A percentile compares a stretch with the other conserved stretches of the same genome.
Evolutionary conservation across 1,140 invertebrate genomes (phyloP).

Genomic region (Asobara japonica): DNA sequence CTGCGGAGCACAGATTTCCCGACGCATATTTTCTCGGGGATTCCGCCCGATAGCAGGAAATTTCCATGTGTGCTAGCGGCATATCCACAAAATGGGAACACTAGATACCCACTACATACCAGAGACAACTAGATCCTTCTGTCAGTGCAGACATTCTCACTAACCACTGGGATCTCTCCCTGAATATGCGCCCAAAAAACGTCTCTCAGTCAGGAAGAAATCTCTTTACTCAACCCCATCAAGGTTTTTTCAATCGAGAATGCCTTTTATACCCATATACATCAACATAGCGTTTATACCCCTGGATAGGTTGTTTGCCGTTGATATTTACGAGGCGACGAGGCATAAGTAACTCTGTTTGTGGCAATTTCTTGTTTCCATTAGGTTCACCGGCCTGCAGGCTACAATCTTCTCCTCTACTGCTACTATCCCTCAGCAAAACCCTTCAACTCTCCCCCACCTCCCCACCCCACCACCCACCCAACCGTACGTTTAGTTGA

Average conservation of each 20-base stretch:
- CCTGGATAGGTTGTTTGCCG: background rate
- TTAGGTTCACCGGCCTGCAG: constrained; percentile 65
- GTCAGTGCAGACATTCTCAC: too few species aligned
- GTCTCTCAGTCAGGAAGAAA: background rate
- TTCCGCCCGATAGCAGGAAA: too few species aligned
- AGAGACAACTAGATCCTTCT: too few species aligned
- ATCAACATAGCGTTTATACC: background rate
- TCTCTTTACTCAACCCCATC: background rate
- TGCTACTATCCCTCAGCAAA: constrained; percentile 14
- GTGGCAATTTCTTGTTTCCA: constrained; percentile 68
- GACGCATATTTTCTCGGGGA: too few species aligned
- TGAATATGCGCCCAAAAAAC: too few species aligned
- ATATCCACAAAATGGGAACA: too few species aligned
- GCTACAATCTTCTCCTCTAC: constrained; percentile 56
- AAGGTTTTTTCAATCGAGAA: background rate
- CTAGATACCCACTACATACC: too few species aligned
- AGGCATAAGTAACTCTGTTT: constrained; percentile 65
- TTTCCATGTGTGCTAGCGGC: too few species aligned
- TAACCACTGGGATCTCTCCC: too few species aligned
- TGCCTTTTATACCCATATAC: background rate
- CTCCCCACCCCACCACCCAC: background rate
- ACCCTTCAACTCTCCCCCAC: constrained; percentile 26
- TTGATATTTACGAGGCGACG: constrained; percentile 62
- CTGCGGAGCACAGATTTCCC: too few species aligned
- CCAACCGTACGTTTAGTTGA: background rate